Base-by-base conservation (phyloP, 2,888 invertebrate species). In the Drosophila monieri region DNA sequence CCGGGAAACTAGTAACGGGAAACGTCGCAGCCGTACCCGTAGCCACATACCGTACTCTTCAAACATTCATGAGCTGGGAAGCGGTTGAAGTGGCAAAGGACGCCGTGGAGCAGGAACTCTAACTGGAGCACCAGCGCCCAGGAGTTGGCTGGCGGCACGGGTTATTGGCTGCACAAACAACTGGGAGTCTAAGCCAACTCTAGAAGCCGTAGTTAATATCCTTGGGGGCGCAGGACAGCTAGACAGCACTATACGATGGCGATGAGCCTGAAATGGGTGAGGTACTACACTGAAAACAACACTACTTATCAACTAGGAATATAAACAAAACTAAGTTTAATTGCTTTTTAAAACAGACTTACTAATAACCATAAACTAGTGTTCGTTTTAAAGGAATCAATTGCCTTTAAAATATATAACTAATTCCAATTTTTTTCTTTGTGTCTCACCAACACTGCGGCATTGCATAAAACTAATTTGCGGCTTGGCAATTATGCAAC, bases 391-490 rank as follows among this genome's bases (percentile, higher is more conserved):
- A 27, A 1, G 6, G 1, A 25, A 27, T 27, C 27, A 8, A 27
- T 27, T 9, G 0, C 27, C 9, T 8, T 2, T 27, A 9, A 9
- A 27, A 27, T 9, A 27, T 27, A 9, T 9, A 12, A 35, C 6
- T n/a, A 5, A 27, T 27, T 27, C 2, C 2, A 12, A 9, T 15
- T 52, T 53, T 60, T 60, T 30, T 58, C 8, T 8, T 23, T 27
- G 44, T 43, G 43, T 14, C 35, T 32, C 46, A 41, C 56, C 49
- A 46, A 48, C 55, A 64, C 52, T 46, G 65, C 43, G 54, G 59
- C 74, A 73, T 73, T 68, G 75, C 85, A 87, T 80, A 84, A 80
- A 87, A 88, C 89, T 87, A 87, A 88, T 88, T 89, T 88, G 87
- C 77, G 85, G 88, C 81, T 74, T 73, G 76, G 80, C 84, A 87